Evolutionary conservation across 2,888 invertebrate genomes (phyloP), one percentile per base, ranked within the genome.

Genomic region (Troides helena): DNA sequence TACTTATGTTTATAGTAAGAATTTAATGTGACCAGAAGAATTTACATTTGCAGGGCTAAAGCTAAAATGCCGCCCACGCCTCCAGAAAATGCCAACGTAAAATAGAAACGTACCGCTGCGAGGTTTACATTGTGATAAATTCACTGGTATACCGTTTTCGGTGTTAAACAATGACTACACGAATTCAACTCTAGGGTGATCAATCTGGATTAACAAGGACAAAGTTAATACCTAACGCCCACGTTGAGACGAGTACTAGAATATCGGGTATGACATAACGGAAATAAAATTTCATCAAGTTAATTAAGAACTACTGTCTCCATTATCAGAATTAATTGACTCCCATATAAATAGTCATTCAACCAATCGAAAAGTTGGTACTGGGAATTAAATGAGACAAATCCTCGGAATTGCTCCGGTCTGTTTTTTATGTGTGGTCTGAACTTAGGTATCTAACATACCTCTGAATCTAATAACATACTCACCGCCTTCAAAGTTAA

Each of bases 171-270:
- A 12, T 53, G 53, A 53, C 53, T 53, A 53, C 53, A n/a, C 53
- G n/a, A n/a, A n/a, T n/a, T 53, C 53, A n/a, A 18, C 18, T 53
- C 53, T n/a, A 6, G 53, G n/a, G n/a, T 53, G 53, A 53, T 53
- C 53, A 53, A 53, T 53, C 53, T 53, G n/a, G 53, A 53, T 53
- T 53, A 53, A 53, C n/a, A 53, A 8, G 53, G n/a, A 53, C 53
- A 18, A 18, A 5, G n/a, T n/a, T 53, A 6, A 53, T 53, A n/a
- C 53, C 8, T 53, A n/a, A n/a, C 18, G 39, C 39, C 39, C 39
- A 50, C 12, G 50, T 50, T 50, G 5, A 12, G n/a, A n/a, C 7
- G 18, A 53, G n/a, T 6, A 5, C 18, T n/a, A 53, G n/a, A 53
- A 53, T 53, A 53, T n/a, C 18, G 8, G 8, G 46, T 46, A 46